These are phyloP conservation scores for Scaptomyza caliginosa DNA, from an alignment of 2,888 invertebrate genomes.

Conservation along the genomic window DNA sequence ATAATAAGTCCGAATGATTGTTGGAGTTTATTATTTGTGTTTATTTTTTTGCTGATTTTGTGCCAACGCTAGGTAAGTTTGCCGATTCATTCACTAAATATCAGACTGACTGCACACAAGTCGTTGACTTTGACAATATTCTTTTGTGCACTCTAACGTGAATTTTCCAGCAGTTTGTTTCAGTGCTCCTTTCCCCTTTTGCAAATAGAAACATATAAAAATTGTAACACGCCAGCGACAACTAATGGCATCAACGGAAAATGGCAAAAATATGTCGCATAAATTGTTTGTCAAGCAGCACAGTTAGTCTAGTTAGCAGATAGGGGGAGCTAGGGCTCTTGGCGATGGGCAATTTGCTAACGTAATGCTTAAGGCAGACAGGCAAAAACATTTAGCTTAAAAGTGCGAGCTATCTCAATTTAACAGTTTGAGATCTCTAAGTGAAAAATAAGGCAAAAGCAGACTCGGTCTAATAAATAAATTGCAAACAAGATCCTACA, in stretches of 20 bases:
- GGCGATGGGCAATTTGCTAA: slow-evolving; percentile 16
- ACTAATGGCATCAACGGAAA: slow-evolving; percentile 46
- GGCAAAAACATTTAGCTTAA: slow-evolving; percentile 23
- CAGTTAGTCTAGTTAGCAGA: slow-evolving; percentile 8
- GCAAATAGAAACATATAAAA: slow-evolving; percentile 27
- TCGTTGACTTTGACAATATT: slow-evolving; percentile 35
- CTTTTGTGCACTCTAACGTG: slow-evolving; percentile 45
- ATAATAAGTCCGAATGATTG: slow-evolving; percentile 2
- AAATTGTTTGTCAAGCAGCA: slow-evolving; percentile 41
- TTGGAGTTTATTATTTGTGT: background rate
- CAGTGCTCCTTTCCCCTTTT: background rate
- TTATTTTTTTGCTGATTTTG: background rate
- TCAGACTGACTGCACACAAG: slow-evolving; percentile 10
- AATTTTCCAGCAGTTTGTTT: slow-evolving; percentile 28
- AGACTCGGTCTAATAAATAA: slow-evolving; percentile 58
- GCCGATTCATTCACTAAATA: background rate
- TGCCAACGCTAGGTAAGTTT: slow-evolving; percentile 11
- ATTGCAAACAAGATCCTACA: slow-evolving; percentile 32
- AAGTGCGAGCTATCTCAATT: slow-evolving; percentile 12
- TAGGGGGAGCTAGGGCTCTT: background rate
- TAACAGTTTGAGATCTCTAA: slow-evolving; percentile 17
- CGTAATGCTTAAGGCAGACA: slow-evolving; percentile 11
- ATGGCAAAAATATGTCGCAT: slow-evolving; percentile 30
- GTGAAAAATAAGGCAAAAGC: background rate
- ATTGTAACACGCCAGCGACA: slow-evolving; percentile 18